Base-by-base conservation (phyloP, 2,797 vertebrate genomes). In the Neosalanx taihuensis region DNA sequence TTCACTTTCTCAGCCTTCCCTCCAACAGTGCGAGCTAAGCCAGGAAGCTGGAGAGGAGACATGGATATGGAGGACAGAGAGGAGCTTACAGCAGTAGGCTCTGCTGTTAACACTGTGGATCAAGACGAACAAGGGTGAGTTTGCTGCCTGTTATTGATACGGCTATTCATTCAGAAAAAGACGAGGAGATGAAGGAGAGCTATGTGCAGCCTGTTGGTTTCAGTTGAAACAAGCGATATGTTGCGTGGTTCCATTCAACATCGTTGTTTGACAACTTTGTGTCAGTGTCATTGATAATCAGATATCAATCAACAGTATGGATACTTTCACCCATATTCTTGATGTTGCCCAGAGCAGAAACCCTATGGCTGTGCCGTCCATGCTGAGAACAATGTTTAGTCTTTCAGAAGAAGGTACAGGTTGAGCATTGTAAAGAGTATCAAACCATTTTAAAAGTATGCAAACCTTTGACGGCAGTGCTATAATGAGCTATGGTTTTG, bases 61-160 rank as follows among this genome's bases (percentile, higher is more conserved):
- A 91, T 93, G 78, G 84, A 89, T 17, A 31, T 69, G 6, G 79
- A 90, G 81, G 85, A 85, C 74, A 88, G 71, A 63, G 81, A 80
- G 31, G 87, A 85, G 80, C 79, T 72, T 30, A 83, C 87, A 64
- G 83, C 72, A 61, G n/a, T 82, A 77, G 78, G 84, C 79, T 92
- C 88, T 90, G 81, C 87, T 75, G 72, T 78, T 74, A 66, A 61
- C 78, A 74, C 72, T 77, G 71, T 72, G 76, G 92, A 92, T 0
- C 66, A 66, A 53, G 77, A 87, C 64, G 72, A 83, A 75, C 74
- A 77, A 41, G 81, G 88, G 89, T 91, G 82, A 88, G 87, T 87
- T 57, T 6, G 53, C 60, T 58, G 12, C 73, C 79, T 78, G 15
- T 15, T 61, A 6, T 53, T 15, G 15, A 3, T 29, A 61, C 17